phyloP scores from a whole-genome alignment of 2,888 invertebrate species.

The Drosophila tripunctata region DNA sequence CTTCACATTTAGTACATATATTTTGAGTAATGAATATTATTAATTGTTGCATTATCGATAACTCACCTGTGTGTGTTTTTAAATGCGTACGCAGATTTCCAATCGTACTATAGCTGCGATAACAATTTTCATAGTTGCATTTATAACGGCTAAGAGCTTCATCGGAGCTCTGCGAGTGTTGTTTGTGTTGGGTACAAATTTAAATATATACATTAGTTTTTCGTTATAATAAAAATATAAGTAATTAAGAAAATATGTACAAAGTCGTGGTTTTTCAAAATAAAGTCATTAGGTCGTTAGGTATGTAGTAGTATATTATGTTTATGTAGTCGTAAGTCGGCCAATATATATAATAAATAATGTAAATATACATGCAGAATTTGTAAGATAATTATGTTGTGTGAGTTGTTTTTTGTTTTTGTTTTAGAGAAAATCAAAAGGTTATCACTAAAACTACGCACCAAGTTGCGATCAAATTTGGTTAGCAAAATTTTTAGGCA shows the following conservation, averaged over 20 bases:
- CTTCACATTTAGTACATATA: too few relatives aligned
- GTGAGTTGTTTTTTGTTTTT: background rate
- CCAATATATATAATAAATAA: slow-evolving; percentile 23
- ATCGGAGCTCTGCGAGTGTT: slow-evolving; percentile 81
- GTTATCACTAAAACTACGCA: slow-evolving; percentile 69
- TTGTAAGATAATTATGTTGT: slow-evolving; percentile 6
- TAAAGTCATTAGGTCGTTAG: slow-evolving; percentile 59
- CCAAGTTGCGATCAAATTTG: slow-evolving; percentile 54
- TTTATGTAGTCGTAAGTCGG: slow-evolving; percentile 53
- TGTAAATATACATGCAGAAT: slow-evolving; percentile 35
- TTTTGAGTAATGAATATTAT: too few relatives aligned
- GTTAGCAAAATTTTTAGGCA: slow-evolving; percentile 64
- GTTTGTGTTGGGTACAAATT: slow-evolving; percentile 1
- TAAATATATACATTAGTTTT: slow-evolving; percentile 26
- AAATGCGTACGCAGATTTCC: slow-evolving; percentile 97
- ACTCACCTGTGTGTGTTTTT: slow-evolving; percentile 96
- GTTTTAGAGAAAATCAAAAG: background rate
- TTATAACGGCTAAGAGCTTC: slow-evolving; percentile 88
- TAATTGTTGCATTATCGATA: too few relatives aligned
- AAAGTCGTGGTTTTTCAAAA: slow-evolving; percentile 45
- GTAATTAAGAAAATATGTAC: slow-evolving; percentile 44
- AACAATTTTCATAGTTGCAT: slow-evolving; percentile 95
- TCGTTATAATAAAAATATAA: too few relatives aligned
- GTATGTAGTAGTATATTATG: slow-evolving; percentile 52
- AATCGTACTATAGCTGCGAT: slow-evolving; percentile 95